Evolutionary conservation across 1,140 invertebrate species (phyloP), one percentile per base, ranked within the genome.

Genomic region (Drosophila baimaii): DNA sequence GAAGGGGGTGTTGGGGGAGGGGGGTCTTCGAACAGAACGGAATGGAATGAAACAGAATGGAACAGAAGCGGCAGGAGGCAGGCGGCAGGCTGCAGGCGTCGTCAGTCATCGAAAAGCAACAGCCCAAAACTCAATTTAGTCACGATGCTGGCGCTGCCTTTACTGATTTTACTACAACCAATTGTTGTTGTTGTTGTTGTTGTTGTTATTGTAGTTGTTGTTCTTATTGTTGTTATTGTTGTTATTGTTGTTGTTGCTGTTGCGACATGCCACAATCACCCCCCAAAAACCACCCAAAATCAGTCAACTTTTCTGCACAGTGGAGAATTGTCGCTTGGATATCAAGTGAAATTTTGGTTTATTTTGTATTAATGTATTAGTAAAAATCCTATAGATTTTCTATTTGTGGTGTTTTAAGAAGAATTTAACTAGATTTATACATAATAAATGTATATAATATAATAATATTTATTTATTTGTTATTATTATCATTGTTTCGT

Each of bases 41-140:
- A 29, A 37, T 43, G 41, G 27, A 63, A 66, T 46, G 59, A 47
- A 37, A 61, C 31, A n/a, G 49, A 58, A 25, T 13, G 23, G 33
- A 13, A 17, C 29, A 23, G 49, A 52, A 43, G 23, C 52, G 37
- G 57, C 43, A 74, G 31, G 44, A 21, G 23, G 25, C 54, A 58
- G 35, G 49, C 54, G 37, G 57, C 43, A 74, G 31, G 44, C 44
- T 13, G 25, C 54, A 58, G 35, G 49, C 54, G n/a, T n/a, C n/a
- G 77, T 89, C 84, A 82, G 72, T 72, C 68, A 75, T 65, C 70
- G 49, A 54, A 75, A 77, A 81, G 84, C 81, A 79, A 88, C 80
- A 88, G 83, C 68, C 79, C 80, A 73, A 81, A 84, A 90, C 85
- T 85, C 70, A 85, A 90, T 90, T 54, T 81, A 90, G 69, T 71